Conservation (phyloP, 2,888 invertebrate genomes). For the Dyspetes luteomarginatus region DNA sequence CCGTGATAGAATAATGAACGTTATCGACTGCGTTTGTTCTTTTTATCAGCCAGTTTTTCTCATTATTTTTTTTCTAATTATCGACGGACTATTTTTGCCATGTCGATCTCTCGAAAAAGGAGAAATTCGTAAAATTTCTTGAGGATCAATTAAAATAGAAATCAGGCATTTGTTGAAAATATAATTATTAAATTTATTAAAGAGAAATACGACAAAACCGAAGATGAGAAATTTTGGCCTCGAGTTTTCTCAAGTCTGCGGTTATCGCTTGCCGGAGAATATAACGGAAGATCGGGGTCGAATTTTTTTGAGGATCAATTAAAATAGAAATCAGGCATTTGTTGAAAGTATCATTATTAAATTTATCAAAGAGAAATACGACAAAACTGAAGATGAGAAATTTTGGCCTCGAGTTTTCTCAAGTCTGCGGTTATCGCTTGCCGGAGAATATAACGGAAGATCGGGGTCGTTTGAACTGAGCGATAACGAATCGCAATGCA, state of each 20-base stretch:
- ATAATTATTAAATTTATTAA: neutral
- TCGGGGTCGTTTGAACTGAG: slow-evolving; percentile 50
- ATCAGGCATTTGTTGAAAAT: neutral
- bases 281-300: slow-evolving; percentile 32
- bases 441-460: slow-evolving; percentile 24
- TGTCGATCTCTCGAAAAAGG: no score
- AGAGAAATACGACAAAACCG: neutral
- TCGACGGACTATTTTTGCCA: no score
- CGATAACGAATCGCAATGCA: slow-evolving; percentile 58
- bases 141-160: neutral
- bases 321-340: neutral
- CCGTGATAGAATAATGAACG: no score
- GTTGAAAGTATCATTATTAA: neutral
- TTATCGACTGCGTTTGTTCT: no score
- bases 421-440: neutral
- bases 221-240: slow-evolving; percentile 11
- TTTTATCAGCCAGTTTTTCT: no score
- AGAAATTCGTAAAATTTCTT: no score
- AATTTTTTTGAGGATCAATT: no score
- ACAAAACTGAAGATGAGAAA: neutral
- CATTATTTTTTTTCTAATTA: no score
- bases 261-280: slow-evolving; percentile 20
- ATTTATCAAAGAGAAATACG: neutral
- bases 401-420: slow-evolving; percentile 11
- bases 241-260: neutral